Evolutionary conservation across 2,113 vertebrate genomes (phyloP), one percentile per base, ranked within the genome.

Genomic region (Edolisoma coerulescens): DNA sequence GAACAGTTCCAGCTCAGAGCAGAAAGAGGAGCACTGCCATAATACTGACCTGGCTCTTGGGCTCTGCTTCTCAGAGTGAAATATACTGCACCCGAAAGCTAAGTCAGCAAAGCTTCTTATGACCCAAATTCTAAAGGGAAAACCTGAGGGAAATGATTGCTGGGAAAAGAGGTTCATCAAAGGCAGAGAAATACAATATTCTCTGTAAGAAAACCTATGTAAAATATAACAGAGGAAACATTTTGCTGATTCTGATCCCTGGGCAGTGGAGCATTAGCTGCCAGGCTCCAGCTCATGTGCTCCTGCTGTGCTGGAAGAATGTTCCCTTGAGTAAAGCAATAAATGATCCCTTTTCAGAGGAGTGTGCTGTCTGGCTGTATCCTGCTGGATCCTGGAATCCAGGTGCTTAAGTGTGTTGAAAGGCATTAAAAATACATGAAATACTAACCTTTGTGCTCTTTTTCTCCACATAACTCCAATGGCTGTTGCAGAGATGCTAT

Each of bases 51-150:
- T 79, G 69, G 76, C 78, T 94, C 57, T 28, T 1, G 1, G 70
- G 74, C 61, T 77, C 65, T 74, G 74, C 63, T 85, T 85, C 83
- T 85, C 80, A 65, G 57, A 77, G 18, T 57, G 80, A 94, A 93
- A 96, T 87, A 87, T 13, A 89, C n/a, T 60, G 45, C 65, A 63
- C 50, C 53, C 76, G 59, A 87, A 87, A 91, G 78, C 93, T 41
- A 95, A 94, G 78, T 96, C 93, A 95, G 89, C 89, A 89, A 68
- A 96, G 84, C 87, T 94, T 59, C 87, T 63, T 53, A 27, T 94
- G 82, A 96, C 94, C 84, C 75, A 95, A 39, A 95, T 94, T 92
- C 84, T 87, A 76, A 87, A 96, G 89, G 93, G 94, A 89, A 83
- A 94, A 83, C 87, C 70, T 42, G 63, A 87, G 63, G 87, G 78